A percentile compares a stretch with the other conserved stretches of the same genome.
These are phyloP conservation scores for Ptilorrhoa leucosticta DNA, from an alignment of 2,113 vertebrate genomes.

Conservation along the genomic window DNA sequence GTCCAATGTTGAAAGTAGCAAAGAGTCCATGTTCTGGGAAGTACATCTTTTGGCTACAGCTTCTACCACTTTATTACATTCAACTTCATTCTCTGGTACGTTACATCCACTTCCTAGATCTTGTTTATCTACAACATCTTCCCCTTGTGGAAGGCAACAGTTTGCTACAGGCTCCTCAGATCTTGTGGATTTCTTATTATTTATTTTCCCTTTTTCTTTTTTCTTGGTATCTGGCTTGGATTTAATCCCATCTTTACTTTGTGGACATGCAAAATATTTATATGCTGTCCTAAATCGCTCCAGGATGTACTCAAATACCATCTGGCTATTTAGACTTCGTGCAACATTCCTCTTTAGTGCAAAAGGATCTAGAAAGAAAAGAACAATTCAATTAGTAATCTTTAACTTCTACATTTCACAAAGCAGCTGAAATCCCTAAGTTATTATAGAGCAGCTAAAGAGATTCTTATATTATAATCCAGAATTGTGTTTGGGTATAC, in stretches of 20 bases:
- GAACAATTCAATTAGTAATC: not conserved
- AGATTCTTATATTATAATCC: not conserved
- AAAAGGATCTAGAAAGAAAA: constrained; percentile 87
- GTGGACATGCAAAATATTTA: constrained; percentile 95
- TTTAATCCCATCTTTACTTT: constrained; percentile 77
- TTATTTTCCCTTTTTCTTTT: constrained; percentile 75
- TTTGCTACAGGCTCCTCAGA: constrained; percentile 62
- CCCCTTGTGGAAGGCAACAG: constrained; percentile 64
- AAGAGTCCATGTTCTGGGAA: constrained; percentile 28
- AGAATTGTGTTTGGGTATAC: not conserved
- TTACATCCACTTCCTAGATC: not conserved
- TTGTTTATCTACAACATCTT: constrained; percentile 56
- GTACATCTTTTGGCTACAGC: constrained; percentile 60
- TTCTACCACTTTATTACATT: constrained; percentile 53
- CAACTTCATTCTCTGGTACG: constrained; percentile 52
- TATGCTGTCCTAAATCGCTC: constrained; percentile 94
- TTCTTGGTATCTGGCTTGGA: constrained; percentile 71
- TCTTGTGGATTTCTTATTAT: constrained; percentile 66
- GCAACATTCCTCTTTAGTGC: constrained; percentile 97
- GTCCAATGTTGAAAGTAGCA: constrained; percentile 49
- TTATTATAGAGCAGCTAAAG: not conserved
- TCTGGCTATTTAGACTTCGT: constrained; percentile 96
- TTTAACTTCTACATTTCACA: not conserved
- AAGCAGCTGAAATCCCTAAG: not conserved
- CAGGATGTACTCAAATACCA: constrained; percentile 98